Conservation (phyloP, 2,797 vertebrate species). For the Sparidentex hasta region DNA sequence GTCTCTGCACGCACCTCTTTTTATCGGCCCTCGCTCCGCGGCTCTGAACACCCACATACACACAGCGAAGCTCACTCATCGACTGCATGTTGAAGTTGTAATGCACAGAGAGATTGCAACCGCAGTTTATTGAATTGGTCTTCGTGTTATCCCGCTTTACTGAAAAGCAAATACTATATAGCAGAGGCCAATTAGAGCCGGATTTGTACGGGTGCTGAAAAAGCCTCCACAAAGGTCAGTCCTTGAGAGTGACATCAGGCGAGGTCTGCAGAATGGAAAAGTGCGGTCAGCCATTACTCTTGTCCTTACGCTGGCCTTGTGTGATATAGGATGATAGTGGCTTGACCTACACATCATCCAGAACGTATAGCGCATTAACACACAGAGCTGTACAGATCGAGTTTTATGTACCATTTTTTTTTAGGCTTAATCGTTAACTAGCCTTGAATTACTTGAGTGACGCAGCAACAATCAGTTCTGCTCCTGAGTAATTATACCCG, state of each 20-base stretch:
- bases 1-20: conserved; percentile 11
- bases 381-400: conserved; percentile 42
- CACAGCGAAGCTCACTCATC: neutral
- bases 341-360: conserved; percentile 64
- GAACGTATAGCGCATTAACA: conserved; percentile 35
- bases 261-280: conserved; percentile 64
- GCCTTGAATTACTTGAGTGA: conserved; percentile 79
- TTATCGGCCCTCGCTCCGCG: conserved; percentile 4
- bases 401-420: conserved; percentile 59
- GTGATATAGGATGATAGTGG: conserved; percentile 70
- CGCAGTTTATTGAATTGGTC: conserved; percentile 39
- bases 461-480: conserved; percentile 78
- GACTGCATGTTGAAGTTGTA: neutral
- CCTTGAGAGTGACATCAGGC: conserved; percentile 69
- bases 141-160: conserved; percentile 29
- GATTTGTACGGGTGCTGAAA: conserved; percentile 56
- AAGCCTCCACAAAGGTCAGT: conserved; percentile 71
- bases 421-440: conserved; percentile 70
- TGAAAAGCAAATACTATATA: conserved; percentile 43
- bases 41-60: conserved; percentile 23
- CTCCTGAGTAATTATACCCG: conserved; percentile 79
- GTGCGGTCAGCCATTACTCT: conserved; percentile 67
- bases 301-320: conserved; percentile 65
- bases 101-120: conserved; percentile 13
- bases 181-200: conserved; percentile 72